These are phyloP conservation scores for Xyrauchen texanus DNA, from an alignment of 2,113 vertebrate genomes.

Conservation along the genomic window DNA sequence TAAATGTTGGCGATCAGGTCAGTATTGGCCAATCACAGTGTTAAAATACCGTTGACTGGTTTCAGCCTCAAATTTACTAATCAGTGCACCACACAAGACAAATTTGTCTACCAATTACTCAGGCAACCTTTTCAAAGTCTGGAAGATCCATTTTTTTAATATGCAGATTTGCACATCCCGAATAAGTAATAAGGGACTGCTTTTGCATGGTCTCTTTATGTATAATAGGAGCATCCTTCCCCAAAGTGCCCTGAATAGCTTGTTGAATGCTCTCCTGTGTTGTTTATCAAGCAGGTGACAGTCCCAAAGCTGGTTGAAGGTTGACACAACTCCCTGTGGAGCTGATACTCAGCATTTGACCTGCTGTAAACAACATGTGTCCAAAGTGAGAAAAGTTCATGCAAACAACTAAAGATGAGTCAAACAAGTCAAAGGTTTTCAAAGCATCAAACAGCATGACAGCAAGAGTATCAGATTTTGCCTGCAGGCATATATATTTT, in stretches of 20 bases:
- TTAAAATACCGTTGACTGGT: too few relatives aligned
- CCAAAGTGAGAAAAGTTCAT: neutral
- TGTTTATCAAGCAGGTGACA: constrained; percentile 1
- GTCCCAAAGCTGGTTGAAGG: neutral
- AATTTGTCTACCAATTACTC: too few relatives aligned
- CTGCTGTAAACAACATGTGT: too few relatives aligned
- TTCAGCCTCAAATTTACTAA: too few relatives aligned
- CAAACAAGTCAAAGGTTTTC: neutral
- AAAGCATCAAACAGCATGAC: constrained; percentile 13
- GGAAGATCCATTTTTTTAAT: too few relatives aligned
- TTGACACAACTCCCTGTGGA: neutral
- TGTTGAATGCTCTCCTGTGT: constrained; percentile 15
- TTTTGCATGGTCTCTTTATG: constrained; percentile 25
- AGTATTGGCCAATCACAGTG: too few relatives aligned
- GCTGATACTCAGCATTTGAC: neutral
- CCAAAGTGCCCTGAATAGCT: constrained; percentile 17
- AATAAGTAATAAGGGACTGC: too few relatives aligned
- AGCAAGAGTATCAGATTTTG: neutral
- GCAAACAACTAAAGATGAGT: constrained; percentile 18
- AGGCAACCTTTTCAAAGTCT: too few relatives aligned
- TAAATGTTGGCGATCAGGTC: too few relatives aligned
- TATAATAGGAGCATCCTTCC: neutral
- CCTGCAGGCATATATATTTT: constrained; percentile 33
- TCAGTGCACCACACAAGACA: too few relatives aligned
- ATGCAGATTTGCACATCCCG: too few relatives aligned